A percentile compares a stretch with the other conserved stretches of the same genome.
Conservation (phyloP, 1,140 invertebrate genomes). For the Oedothorax gibbosus region DNA sequence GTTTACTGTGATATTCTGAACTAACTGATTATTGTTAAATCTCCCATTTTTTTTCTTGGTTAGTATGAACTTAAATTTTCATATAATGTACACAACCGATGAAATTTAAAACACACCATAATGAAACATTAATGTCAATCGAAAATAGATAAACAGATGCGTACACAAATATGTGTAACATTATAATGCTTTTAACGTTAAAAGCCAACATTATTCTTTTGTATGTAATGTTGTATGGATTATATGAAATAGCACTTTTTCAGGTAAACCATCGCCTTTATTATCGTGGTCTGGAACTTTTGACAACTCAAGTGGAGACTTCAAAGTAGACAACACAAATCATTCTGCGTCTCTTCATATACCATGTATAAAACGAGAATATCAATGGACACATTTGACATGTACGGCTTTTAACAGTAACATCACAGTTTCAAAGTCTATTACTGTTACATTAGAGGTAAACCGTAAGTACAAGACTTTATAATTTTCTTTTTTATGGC, state of each 20-base stretch:
- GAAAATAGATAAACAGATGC: too few species aligned
- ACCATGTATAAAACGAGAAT: conserved; percentile 80
- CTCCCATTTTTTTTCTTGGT: too few species aligned
- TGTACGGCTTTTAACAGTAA: conserved; percentile 65
- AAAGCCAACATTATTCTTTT: too few species aligned
- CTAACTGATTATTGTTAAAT: too few species aligned
- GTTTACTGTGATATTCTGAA: too few species aligned
- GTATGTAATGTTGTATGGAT: neutral
- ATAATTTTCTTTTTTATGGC: too few species aligned
- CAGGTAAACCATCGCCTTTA: conserved; percentile 10
- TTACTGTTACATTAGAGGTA: conserved; percentile 74
- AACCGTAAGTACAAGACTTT: conserved; percentile 63
- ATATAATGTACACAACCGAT: too few species aligned
- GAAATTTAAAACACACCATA: too few species aligned
- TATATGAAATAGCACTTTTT: neutral
- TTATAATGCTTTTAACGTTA: too few species aligned
- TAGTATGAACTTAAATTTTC: too few species aligned
- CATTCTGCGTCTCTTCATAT: conserved; percentile 72
- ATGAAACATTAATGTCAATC: too few species aligned
- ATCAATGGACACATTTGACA: conserved; percentile 81
- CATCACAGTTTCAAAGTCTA: conserved; percentile 68
- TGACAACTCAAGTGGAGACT: neutral
- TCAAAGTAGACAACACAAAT: neutral
- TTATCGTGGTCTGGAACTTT: conserved; percentile 10
- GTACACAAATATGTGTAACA: too few species aligned